A percentile compares a stretch with the other conserved stretches of the same genome.
phyloP scores from a whole-genome alignment of 2,888 invertebrate genomes.

The Cantharis lateralis region DNA sequence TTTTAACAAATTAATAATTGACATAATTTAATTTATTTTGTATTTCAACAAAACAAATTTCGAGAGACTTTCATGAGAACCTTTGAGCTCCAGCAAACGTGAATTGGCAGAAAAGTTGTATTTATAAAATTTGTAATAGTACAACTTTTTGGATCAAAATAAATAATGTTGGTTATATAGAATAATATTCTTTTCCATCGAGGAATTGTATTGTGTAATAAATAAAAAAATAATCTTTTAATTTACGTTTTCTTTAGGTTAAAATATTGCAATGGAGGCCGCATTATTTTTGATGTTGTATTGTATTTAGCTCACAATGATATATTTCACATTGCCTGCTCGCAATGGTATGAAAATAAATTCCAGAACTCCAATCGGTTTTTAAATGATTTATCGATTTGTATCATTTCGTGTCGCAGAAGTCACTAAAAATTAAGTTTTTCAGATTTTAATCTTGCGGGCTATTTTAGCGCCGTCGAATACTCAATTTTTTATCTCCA shows the following conservation, averaged over 20 bases:
- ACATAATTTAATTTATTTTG: no score
- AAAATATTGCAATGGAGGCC: background rate
- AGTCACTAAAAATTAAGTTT: conserved; percentile 9
- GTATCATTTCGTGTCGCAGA: conserved; percentile 5
- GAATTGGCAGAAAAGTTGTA: no score
- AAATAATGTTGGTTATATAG: background rate
- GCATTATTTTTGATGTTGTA: background rate
- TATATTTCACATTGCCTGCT: conserved; percentile 26
- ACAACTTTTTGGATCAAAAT: background rate
- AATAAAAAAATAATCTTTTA: background rate
- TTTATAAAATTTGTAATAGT: no score
- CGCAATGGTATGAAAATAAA: conserved; percentile 30
- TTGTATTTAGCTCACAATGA: conserved; percentile 24
- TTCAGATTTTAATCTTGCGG: background rate
- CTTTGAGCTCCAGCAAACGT: no score
- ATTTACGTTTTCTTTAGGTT: background rate
- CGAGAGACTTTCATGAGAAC: no score
- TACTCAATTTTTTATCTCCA: background rate
- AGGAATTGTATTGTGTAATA: background rate
- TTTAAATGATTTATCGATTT: conserved; percentile 27
- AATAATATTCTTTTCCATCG: background rate
- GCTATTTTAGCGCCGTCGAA: background rate
- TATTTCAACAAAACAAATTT: no score
- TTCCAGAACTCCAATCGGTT: conserved; percentile 27
- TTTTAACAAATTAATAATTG: no score